Percentiles rank a stretch among this genome's conserved stretches.
These are phyloP conservation scores for Lycaon pictus DNA, from an alignment of 2,113 vertebrate genomes.

Conservation along the genomic window DNA sequence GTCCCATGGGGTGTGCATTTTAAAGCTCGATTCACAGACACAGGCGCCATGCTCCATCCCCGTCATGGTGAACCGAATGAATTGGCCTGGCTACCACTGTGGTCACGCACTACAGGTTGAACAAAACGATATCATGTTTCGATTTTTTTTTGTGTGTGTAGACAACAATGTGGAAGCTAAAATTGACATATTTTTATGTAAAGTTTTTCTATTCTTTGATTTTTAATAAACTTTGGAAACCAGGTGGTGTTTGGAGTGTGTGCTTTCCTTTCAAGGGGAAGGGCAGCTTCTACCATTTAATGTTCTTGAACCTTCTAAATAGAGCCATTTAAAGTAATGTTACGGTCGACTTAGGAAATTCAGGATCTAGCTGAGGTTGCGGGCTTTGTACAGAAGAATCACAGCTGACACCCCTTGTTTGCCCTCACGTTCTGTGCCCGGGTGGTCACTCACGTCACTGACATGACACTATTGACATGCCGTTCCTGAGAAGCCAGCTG, in stretches of 20 bases:
- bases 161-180: slow-evolving; percentile 89
- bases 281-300: background rate
- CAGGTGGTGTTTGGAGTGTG: slow-evolving; percentile 68
- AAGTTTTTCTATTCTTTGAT: slow-evolving; percentile 98
- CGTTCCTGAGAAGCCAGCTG: fast-evolving
- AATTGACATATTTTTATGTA: slow-evolving; percentile 98
- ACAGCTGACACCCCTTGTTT: fast-evolving
- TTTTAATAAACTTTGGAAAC: slow-evolving; percentile 98
- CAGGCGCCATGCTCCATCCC: slow-evolving; percentile 84
- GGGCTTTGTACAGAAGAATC: fast-evolving
- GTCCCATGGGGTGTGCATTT: slow-evolving; percentile 83
- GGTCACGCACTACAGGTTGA: slow-evolving; percentile 86
- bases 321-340: background rate
- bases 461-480: fast-evolving
- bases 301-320: background rate
- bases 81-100: slow-evolving; percentile 88
- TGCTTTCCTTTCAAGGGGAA: background rate
- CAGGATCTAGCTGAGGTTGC: background rate
- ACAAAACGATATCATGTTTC: slow-evolving; percentile 87
- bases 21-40: slow-evolving; percentile 75
- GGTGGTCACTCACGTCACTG: fast-evolving
- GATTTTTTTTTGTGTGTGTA: slow-evolving; percentile 88
- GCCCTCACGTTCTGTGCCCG: fast-evolving
- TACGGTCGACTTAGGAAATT: background rate
- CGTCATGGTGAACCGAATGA: slow-evolving; percentile 84